phyloP scores from a whole-genome alignment of 2,797 vertebrate genomes.

The Karalla daura region DNA sequence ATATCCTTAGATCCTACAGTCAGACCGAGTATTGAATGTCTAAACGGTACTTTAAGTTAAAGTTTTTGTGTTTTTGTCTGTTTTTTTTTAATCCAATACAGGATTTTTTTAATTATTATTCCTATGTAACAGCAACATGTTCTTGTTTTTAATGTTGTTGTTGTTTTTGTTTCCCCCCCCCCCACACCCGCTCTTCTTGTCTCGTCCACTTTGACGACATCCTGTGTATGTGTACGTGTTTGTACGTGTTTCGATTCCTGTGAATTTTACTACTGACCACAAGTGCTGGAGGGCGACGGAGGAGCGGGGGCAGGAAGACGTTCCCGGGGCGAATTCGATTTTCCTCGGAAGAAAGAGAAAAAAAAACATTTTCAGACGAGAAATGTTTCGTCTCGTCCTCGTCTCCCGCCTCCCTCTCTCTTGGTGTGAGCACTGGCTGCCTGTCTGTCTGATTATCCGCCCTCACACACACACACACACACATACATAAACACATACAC shows the following conservation, averaged over 20 bases:
- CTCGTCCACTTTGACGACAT: slow-evolving; percentile 29
- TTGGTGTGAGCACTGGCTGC: slow-evolving; percentile 59
- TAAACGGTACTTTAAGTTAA: slow-evolving; percentile 48
- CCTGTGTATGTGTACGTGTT: slow-evolving; percentile 46
- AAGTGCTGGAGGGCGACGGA: slow-evolving; percentile 52
- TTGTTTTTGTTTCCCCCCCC: neutral
- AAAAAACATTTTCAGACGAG: slow-evolving; percentile 10
- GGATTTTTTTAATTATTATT: too few species aligned
- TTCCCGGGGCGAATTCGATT: neutral
- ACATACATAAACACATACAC: too few species aligned
- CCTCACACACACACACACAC: neutral
- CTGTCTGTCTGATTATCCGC: slow-evolving; percentile 61
- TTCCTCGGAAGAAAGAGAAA: slow-evolving; percentile 5
- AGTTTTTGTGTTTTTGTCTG: slow-evolving; percentile 9
- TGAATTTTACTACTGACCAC: slow-evolving; percentile 77
- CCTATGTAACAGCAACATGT: too few species aligned
- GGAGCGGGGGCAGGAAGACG: slow-evolving; percentile 6
- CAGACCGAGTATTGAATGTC: slow-evolving; percentile 13
- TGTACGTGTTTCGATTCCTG: slow-evolving; percentile 49
- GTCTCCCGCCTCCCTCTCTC: slow-evolving; percentile 23
- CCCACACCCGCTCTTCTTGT: neutral
- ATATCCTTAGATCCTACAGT: neutral
- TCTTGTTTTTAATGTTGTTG: neutral
- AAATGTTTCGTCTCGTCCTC: neutral
- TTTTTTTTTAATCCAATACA: slow-evolving; percentile 17